phyloP scores from a whole-genome alignment of 2,113 vertebrate species.

The Hippocampus guttulatus region DNA sequence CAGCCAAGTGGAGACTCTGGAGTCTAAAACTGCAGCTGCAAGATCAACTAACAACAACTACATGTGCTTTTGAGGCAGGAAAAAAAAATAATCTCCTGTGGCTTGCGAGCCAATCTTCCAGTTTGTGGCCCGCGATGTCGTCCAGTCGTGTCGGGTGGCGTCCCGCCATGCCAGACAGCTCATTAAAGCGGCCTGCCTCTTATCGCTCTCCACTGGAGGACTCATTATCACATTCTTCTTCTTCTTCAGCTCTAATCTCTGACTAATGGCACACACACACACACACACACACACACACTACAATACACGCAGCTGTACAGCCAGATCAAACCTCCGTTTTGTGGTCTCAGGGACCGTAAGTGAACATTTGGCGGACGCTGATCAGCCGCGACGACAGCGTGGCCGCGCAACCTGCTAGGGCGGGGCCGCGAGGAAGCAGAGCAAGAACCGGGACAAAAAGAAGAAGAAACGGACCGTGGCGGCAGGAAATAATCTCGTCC shows the following conservation, averaged over 20 bases:
- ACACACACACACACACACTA: too few species aligned
- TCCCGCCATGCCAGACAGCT: background rate
- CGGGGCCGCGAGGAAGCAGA: background rate
- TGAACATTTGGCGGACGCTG: background rate
- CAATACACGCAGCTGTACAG: background rate
- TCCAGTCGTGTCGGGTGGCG: background rate
- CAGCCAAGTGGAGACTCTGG: background rate
- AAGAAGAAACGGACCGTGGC: background rate
- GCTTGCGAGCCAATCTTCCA: background rate
- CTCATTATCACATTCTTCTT: conserved; percentile 3
- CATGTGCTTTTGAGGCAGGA: background rate
- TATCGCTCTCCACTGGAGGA: conserved; percentile 3
- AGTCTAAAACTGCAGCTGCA: background rate
- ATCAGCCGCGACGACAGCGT: background rate
- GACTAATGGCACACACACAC: background rate
- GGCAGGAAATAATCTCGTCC: background rate
- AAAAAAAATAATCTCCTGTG: background rate
- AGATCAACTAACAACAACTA: background rate
- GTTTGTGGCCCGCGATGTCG: background rate
- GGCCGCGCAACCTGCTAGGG: background rate
- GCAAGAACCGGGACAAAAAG: background rate
- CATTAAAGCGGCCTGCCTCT: background rate
- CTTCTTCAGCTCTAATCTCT: background rate
- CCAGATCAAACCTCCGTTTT: background rate
- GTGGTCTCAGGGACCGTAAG: background rate